A percentile compares a stretch with the other conserved stretches of the same genome.
phyloP scores from a whole-genome alignment of 2,113 vertebrate species.

The Pandion haliaetus region DNA sequence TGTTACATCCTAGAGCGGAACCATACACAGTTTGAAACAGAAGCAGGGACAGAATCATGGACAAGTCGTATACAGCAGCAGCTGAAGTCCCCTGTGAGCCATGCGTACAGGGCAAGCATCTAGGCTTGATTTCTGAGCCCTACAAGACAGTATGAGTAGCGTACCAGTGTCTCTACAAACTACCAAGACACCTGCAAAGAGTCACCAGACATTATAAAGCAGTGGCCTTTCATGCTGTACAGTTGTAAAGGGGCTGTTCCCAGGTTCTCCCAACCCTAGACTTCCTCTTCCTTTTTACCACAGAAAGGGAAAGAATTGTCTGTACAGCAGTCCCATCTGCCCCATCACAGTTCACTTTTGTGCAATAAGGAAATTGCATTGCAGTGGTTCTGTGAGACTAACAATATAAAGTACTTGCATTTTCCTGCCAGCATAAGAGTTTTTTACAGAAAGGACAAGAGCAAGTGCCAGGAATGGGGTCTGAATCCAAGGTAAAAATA shows the following conservation, averaged over 20 bases:
- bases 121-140: neutral
- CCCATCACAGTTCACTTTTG: neutral
- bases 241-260: neutral
- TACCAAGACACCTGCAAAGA: neutral
- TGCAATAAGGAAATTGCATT: neutral
- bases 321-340: neutral
- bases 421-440: neutral
- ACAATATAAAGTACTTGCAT: neutral
- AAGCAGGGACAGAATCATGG: neutral
- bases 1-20: neutral
- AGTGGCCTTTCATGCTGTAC: neutral
- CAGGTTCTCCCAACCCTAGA: neutral
- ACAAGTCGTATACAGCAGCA: neutral
- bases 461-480: neutral
- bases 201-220: neutral
- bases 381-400: neutral
- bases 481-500: neutral
- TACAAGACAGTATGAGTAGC: neutral
- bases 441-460: neutral
- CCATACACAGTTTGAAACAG: neutral
- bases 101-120: neutral
- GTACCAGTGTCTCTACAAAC: neutral
- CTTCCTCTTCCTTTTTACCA: neutral
- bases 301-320: neutral
- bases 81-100: neutral